These are phyloP conservation scores for Sebastolobus alascanus DNA, from an alignment of 2,797 vertebrate genomes.

Conservation along the genomic window DNA sequence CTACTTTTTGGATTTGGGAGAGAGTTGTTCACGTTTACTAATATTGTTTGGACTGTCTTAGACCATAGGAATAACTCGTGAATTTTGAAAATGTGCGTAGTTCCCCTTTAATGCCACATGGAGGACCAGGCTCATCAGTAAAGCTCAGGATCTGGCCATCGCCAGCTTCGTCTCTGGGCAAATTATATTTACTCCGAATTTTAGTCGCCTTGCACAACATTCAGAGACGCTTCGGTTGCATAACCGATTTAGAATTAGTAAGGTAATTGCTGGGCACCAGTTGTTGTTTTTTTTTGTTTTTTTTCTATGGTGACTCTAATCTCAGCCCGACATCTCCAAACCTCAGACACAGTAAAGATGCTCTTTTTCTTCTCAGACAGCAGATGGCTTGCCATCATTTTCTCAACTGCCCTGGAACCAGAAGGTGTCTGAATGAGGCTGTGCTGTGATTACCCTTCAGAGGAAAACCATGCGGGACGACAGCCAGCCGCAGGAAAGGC, in stretches of 20 bases:
- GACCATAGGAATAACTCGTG: too few relatives aligned
- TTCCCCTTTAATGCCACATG: not conserved
- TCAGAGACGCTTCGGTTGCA: conserved; percentile 22
- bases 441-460: conserved; percentile 70
- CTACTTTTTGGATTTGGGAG: too few relatives aligned
- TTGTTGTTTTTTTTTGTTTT: conserved; percentile 27
- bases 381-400: conserved; percentile 63
- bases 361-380: conserved; percentile 68
- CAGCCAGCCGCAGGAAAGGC: conserved; percentile 53
- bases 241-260: conserved; percentile 58
- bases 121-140: not conserved
- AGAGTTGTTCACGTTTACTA: too few relatives aligned
- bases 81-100: too few relatives aligned
- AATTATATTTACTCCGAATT: conserved; percentile 35
- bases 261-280: conserved; percentile 36
- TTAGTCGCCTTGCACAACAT: conserved; percentile 7
- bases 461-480: conserved; percentile 72
- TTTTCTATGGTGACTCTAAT: conserved; percentile 41
- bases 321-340: conserved; percentile 58
- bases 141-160: conserved; percentile 12
- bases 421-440: conserved; percentile 72
- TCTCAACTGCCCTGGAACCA: conserved; percentile 61
- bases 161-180: not conserved
- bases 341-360: conserved; percentile 77
- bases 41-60: too few relatives aligned